phyloP scores from a whole-genome alignment of 1,140 invertebrate species.

The Nasonia longicornis region DNA sequence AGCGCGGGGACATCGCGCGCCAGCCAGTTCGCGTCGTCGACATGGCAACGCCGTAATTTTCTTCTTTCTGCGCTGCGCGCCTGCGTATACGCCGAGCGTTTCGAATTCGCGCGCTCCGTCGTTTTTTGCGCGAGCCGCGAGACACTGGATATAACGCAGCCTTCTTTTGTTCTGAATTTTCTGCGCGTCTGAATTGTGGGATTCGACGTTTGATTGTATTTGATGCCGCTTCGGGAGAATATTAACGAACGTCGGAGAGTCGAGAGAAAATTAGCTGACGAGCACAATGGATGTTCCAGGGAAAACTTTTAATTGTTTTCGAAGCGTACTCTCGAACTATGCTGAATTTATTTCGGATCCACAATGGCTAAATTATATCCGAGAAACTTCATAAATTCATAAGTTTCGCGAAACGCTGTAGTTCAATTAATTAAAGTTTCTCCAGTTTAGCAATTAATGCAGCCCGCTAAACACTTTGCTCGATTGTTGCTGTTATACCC shows the following conservation, averaged over 20 bases:
- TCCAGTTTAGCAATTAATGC: background rate
- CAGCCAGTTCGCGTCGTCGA: constrained; percentile 43
- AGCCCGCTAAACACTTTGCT: background rate
- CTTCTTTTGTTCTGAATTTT: background rate
- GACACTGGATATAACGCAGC: background rate
- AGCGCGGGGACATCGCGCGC: constrained; percentile 39
- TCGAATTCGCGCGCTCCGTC: background rate
- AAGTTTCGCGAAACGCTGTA: background rate
- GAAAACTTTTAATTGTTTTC: too few species aligned
- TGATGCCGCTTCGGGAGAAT: too few species aligned
- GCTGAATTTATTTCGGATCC: too few species aligned
- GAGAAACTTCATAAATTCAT: background rate
- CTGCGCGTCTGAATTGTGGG: too few species aligned
- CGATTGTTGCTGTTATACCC: background rate
- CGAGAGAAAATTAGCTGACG: too few species aligned
- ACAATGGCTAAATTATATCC: background rate
- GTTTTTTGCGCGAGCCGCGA: background rate
- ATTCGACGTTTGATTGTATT: too few species aligned
- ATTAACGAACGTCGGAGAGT: too few species aligned
- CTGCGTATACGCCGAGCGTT: constrained; percentile 20
- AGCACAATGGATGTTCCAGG: too few species aligned
- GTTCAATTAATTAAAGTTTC: background rate
- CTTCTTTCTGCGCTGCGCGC: constrained; percentile 4
- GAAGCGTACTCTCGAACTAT: too few species aligned
- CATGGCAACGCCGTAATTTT: constrained; percentile 54